Evolutionary conservation across 2,113 vertebrate species (phyloP), one percentile per base, ranked within the genome.

Genomic region (Myrmophylax atrothorax): DNA sequence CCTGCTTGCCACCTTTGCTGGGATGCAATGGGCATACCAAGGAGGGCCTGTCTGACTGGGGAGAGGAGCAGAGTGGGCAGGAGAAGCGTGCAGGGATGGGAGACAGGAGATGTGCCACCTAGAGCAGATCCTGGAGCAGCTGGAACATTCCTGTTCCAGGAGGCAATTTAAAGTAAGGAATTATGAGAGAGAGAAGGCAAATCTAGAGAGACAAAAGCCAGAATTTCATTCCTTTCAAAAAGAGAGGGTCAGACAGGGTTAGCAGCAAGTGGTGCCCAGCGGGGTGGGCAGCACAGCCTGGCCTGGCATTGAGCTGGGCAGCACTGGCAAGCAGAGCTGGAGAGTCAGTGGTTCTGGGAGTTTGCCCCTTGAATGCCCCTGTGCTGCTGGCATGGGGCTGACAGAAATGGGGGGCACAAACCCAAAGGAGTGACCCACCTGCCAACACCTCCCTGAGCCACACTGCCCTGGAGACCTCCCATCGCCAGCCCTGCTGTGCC

Each of bases 301-400:
- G 38, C 9, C 52, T 10, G 52, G 38, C 28, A 19, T 14, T 40
- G 2, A 6, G 49, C 10, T 35, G 58, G 72, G 49, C 49, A 50
- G 69, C 47, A 1, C 42, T 20, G 60, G 69, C 64, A n/a, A 60
- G 82, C 68, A 74, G 52, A 69, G 59, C 52, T 70, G 60, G 28
- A 63, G 31, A 40, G n/a, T 0, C 6, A n/a, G 28, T 2, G 55
- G 12, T 59, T 56, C 14, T 1, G 18, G 18, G 58, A 35, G 29
- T 0, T 58, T 59, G 12, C 28, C 33, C 38, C 56, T 4, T 0
- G 28, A 50, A 52, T 9, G 12, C 3, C 87, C 35, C 7, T 6
- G 47, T 33, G 67, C 49, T 58, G 28, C 77, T 29, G 50, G 55
- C 40, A 49, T 0, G 13, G 24, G 23, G 37, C 63, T 42, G 37